Evolutionary conservation across 2,888 invertebrate genomes (phyloP), one percentile per base, ranked within the genome.

Genomic region (Tachystola acroxantha): DNA sequence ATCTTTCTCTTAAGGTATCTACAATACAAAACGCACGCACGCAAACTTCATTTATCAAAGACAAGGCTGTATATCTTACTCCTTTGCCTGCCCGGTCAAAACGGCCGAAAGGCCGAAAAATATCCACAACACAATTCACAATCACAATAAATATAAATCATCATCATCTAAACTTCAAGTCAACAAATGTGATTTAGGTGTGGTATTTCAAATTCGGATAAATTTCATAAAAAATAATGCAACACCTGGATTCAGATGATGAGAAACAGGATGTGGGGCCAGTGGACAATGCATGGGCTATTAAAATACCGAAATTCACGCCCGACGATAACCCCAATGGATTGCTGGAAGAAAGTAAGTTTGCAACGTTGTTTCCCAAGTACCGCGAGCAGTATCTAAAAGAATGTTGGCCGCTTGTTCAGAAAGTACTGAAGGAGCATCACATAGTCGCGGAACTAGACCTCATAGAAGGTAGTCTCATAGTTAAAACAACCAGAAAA

Each of bases 361-460:
- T 99, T 81, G 97, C 98, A 0, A 96, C 96, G 1, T 81, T 99
- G 10, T 99, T 99, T 77, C 99, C 99, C 0, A 96, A 97, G 73
- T 99, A 99, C 67, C 89, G 99, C 40, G 99, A 99, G 76, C 94
- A 96, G 58, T 99, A 99, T 76, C 79, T 99, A 6, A 92, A 93
- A 59, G 95, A 98, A 87, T 95, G 95, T 63, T 99, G 98, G 98
- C 96, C 98, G 0, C 80, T 99, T 2, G 95, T 99, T 0, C 92
- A 97, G 64, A 96, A 96, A 77, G 89, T 92, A 0, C 76, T 99
- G 11, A 88, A 88, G 19, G 95, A 96, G 56, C 91, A 95, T 70
- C 89, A 91, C 49, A 76, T 99, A 7, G 92, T 93, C 58, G 96
- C 95, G 0, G 97, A 98, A 61, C 79, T 99, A 45, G 98, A 99